Evolutionary conservation across 37 sponge, comb jelly and placozoan genomes (phyloP), one percentile per base, ranked within the genome.

Genomic region (Beroe forskalii): DNA sequence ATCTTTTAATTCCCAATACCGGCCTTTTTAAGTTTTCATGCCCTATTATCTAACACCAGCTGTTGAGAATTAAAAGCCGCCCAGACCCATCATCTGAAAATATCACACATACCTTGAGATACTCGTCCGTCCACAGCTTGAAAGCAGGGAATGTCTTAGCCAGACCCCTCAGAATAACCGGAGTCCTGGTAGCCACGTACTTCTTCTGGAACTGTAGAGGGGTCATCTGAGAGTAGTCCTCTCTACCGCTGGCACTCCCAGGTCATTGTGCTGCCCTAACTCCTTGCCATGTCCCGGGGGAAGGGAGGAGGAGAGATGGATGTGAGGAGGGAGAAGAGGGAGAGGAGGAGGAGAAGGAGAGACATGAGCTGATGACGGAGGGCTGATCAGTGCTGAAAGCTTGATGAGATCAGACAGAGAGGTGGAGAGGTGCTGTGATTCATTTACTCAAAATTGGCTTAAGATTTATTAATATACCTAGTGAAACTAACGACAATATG

Each of bases 91-190:
- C n/a, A n/a, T n/a, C n/a, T n/a, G n/a, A n/a, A n/a, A n/a, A n/a
- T n/a, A n/a, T n/a, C n/a, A n/a, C n/a, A n/a, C n/a, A n/a, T n/a
- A 80, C 55, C 55, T 23, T 43, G 28, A 80, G 8, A 41, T 80
- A 80, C 22, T 80, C n/a, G 42, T 80, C 86, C 28, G 86, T 42
- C 86, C 86, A 80, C 24, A 44, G 27, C 1, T 80, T 28, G 48
- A 44, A 80, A 25, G 86, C 86, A 44, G 86, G 86, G 27, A 44
- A 43, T 6, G 24, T 44, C 35, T 43, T 40, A 80, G 86, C 86
- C 1, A 80, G 86, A 25, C 86, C 86, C 28, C 86, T 40, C 55
- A 80, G 55, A 23, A 80, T 80, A 43, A 80, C 86, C 2, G 86
- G 86, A 1, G 86, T 80, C 86, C 86, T 80, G 55, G 55, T 80